Evolutionary conservation across 2,113 vertebrate species (phyloP).

Genomic region (Ailuropoda melanoleuca): DNA sequence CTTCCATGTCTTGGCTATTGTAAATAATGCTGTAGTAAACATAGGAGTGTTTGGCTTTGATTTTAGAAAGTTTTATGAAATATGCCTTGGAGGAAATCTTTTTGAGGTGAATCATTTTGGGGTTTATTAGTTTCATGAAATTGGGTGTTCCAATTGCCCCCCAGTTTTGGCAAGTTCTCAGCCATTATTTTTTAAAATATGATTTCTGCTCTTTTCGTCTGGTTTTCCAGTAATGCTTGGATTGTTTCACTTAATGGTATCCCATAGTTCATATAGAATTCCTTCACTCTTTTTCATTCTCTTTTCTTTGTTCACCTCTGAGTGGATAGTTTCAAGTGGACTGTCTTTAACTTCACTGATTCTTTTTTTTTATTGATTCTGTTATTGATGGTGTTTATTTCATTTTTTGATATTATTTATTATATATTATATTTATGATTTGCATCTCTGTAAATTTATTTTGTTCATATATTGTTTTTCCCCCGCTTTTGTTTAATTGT

Average conservation of each 20-base stretch:
- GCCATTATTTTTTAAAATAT: not conserved
- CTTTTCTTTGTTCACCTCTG: not conserved
- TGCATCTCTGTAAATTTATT: not conserved
- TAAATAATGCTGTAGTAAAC: not conserved
- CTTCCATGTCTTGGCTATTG: not conserved
- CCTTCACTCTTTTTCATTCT: not conserved
- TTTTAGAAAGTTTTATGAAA: not conserved
- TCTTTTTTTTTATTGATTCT: not conserved
- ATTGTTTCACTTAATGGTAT: not conserved
- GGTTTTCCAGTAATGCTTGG: not conserved
- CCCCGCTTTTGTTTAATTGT: not conserved
- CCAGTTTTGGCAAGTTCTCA: not conserved
- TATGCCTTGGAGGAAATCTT: not conserved
- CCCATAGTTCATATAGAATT: not conserved
- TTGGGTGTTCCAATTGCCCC: not conserved
- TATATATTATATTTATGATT: not conserved
- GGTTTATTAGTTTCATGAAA: not conserved
- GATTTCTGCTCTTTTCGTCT: not conserved
- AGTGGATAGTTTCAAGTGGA: not conserved
- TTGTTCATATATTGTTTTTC: not conserved
- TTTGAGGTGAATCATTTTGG: not conserved
- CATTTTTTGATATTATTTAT: not conserved
- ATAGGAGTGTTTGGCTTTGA: not conserved
- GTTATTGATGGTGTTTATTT: not conserved
- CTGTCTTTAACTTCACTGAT: not conserved